Base-by-base conservation (phyloP, 2,888 invertebrate genomes). In the Trachelus troglodyta region DNA sequence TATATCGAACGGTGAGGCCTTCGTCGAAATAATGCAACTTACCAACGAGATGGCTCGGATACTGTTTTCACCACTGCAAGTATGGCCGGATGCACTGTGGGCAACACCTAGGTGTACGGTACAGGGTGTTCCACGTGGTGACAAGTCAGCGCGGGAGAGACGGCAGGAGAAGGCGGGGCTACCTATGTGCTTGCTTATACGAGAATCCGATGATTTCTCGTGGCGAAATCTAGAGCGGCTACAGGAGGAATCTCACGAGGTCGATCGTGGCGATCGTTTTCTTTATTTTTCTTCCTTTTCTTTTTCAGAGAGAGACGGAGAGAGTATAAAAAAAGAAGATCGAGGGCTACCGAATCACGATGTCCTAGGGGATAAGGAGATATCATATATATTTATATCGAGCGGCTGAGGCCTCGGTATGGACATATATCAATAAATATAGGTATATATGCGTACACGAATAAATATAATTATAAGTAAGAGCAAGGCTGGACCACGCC, bases 401-500 rank as follows among this genome's bases (percentile, higher is more conserved):
- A 78, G 83, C 85, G 40, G 40, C 80, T 79, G 84, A 85, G 88
- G 82, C 83, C 85, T 86, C 83, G 86, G 79, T 81, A 82, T 78
- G 86, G 87, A 87, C 86, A 83, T 88, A 87, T 89, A 89, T 89
- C 88, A 87, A 87, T 85, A 83, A 80, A 83, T 83, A 83, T 83
- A 85, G 83, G 82, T 79, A 82, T 85, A 82, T 83, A 81, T n/a
- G 11, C 30, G 68, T 76, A 73, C 83, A 80, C 82, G 87, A 88
- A 89, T 89, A 89, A 89, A 87, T 89, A 88, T 90, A 90, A 90
- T 89, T 89, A 89, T 87, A 89, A 89, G 88, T 89, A 87, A 87
- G 89, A 89, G 89, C 90, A 89, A 90, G 89, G 89, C 88, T 90
- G 91, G 89, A 89, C 91, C 91, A 91, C 91, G 91, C 91, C 91